phyloP scores from a whole-genome alignment of 2,113 vertebrate species.

The Spea bombifrons region DNA sequence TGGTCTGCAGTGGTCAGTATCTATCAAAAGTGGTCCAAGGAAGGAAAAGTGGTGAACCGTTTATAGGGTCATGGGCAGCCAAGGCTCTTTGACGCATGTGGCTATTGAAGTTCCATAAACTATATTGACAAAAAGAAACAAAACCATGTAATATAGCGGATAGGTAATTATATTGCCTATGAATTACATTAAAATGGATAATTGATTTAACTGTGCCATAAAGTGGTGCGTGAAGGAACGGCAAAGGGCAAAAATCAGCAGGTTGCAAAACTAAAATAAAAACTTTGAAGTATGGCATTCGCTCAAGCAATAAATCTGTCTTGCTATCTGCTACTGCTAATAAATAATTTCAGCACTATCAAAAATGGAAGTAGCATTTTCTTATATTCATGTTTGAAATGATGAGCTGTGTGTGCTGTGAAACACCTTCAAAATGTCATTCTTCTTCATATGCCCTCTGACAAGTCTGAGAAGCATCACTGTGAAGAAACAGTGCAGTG shows the following conservation, averaged over 20 bases:
- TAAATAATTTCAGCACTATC: neutral
- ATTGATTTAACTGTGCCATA: neutral
- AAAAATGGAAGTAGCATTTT: neutral
- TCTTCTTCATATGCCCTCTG: constrained; percentile 15
- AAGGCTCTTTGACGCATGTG: no score
- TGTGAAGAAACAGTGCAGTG: constrained; percentile 18
- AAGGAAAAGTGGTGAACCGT: no score
- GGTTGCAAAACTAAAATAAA: neutral
- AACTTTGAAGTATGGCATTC: neutral
- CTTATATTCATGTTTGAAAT: neutral
- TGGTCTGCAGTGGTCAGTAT: no score
- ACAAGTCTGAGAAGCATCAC: constrained; percentile 24
- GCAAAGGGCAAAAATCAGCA: constrained; percentile 1
- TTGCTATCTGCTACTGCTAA: neutral
- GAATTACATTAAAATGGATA: no score
- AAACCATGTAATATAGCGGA: neutral
- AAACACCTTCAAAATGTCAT: constrained; percentile 25
- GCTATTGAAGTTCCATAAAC: neutral
- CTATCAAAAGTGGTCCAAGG: no score
- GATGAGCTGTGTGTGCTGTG: neutral
- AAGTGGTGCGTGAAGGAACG: neutral
- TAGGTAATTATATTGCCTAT: no score
- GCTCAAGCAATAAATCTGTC: neutral
- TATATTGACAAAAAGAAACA: neutral
- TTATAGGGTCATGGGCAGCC: no score